Conservation (phyloP, 2,797 vertebrate genomes). For the Spea hammondii region DNA sequence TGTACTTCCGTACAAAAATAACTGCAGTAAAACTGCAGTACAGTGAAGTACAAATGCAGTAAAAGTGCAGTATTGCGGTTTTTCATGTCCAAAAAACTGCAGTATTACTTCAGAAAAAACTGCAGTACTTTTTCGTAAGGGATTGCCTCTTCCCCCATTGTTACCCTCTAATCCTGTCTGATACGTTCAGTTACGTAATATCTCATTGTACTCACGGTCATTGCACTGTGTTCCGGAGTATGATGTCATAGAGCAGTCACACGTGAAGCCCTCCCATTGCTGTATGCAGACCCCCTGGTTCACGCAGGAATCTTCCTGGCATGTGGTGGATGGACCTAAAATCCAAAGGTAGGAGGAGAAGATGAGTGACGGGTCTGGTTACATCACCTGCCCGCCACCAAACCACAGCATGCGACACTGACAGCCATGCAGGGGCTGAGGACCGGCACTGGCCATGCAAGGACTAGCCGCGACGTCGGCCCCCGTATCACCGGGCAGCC, state of each 20-base stretch:
- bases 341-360: constrained; percentile 24
- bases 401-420: constrained; percentile 33
- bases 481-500: not conserved
- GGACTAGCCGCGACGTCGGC: not conserved
- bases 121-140: too few species aligned
- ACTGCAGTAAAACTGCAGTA: too few species aligned
- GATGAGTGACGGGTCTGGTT: too few species aligned
- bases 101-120: too few species aligned
- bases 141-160: too few species aligned
- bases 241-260: constrained; percentile 96
- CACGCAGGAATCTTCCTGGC: constrained; percentile 93
- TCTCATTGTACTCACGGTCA: constrained; percentile 83
- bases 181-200: too few species aligned
- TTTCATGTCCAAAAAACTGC: too few species aligned
- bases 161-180: too few species aligned
- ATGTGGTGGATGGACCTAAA: constrained; percentile 92
- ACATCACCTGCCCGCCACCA: not conserved
- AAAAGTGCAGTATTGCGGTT: too few species aligned
- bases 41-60: too few species aligned
- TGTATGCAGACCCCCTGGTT: constrained; percentile 97
- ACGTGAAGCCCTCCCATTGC: constrained; percentile 97
- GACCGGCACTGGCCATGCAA: constrained; percentile 20
- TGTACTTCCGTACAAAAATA: too few species aligned
- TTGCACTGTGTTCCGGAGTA: constrained; percentile 94
- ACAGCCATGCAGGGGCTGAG: constrained; percentile 34